Base-by-base conservation (phyloP, 2,797 vertebrate species). In the Bradypodion pumilum region DNA sequence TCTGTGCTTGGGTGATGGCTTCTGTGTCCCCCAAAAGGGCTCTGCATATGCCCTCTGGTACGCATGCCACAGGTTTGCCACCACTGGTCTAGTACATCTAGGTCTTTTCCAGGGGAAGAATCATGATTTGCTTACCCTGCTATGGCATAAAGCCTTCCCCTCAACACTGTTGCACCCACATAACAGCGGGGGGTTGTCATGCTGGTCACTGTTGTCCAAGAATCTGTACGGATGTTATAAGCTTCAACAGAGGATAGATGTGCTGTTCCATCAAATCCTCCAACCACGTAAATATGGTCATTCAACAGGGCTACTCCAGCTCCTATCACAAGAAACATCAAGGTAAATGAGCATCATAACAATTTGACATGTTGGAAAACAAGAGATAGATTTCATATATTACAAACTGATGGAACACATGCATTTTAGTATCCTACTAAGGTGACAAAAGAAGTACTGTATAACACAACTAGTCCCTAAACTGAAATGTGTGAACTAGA, bases 161-260 rank as follows among this genome's bases (percentile, higher is more conserved):
- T 95, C 85, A 99, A 97, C 49, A 99, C 98, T 0, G 98, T 99
- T 44, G 98, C 98, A 65, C 98, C 99, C 13, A 99, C 99, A 1
- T 99, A 99, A 94, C 99, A 99, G 23, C 98, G 97, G 0, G 98
- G 99, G 0, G 99, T 99, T 7, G 98, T 99, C 99, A 99, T 99
- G 90, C 97, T 98, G 2, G 98, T 97, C 42, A 99, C 97, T 0
- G 98, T 98, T 27, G 98, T 98, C 99, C 98, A 99, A 63, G 98
- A 99, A 87, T 99, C 98, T 0, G 98, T 98, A 84, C 98, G 97
- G 93, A 99, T 99, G 91, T 99, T 99, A 87, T 99, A 99, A 7
- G 98, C 98, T 92, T 99, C 98, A 40, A 99, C 99, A 0, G 99
- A 99, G 89, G 98, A 98, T 0, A 99, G 97, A 89, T 99, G 98